Base-by-base conservation (phyloP, 2,797 vertebrate genomes). In the Steatocranus sp. region DNA sequence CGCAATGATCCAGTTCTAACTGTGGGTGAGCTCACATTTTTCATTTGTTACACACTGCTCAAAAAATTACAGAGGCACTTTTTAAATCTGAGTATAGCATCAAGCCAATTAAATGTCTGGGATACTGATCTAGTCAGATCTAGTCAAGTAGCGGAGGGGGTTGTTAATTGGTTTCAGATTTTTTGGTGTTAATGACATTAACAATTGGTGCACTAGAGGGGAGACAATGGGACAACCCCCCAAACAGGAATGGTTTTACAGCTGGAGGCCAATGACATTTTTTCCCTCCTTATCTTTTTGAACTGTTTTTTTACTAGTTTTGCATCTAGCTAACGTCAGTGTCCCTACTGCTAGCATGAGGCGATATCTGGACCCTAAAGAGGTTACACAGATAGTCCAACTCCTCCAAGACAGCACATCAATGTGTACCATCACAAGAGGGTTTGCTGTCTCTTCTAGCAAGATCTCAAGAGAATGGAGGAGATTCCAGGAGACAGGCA, bases 1-100 rank as follows among this genome's bases (percentile, higher is more conserved):
- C 43, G 86, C 92, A 90, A 91, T 96, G 88, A 95, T 93, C 92
- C 89, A 88, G 86, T 95, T 95, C 20, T 96, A 94, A 95, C 94
- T 92, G 93, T 95, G 92, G 95, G 96, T 96, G 86, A 96, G 94
- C 61, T 77, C 80, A 48, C 27, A 74, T 30, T 76, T 75, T 58
- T 38, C 9, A 75, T 50, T 48, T 53, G 38, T 43, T 68, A 43
- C 18, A 61, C 30, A 34, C 10, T 34, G 56, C 17, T n/a, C 17
- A 61, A 61, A 61, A 61, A 1, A 34, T 1, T 34, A 0, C 10
- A 61, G 56, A 17, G 34, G 30, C 10, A 63, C 18, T 38, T 38
- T 38, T 38, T 36, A 38, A 61, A 63, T 63, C 11, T 36, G 58
- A 63, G 58, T 63, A 36, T 36, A 63, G 32, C 58, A 63, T 63